Base-by-base conservation (phyloP, 2,797 vertebrate genomes). In the Bovichtus diacanthus region DNA sequence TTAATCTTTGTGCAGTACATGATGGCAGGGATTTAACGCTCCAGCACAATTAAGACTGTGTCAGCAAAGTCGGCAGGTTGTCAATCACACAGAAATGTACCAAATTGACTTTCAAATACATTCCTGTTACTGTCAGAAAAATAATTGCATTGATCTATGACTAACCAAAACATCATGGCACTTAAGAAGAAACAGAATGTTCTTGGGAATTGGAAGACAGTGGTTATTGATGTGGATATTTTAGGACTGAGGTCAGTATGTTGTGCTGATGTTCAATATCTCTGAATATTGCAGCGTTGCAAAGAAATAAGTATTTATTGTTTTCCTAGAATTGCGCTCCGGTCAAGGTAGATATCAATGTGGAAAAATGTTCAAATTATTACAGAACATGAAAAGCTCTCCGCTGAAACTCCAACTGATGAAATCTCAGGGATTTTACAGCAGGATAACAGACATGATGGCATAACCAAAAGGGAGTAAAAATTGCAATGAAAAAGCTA, bases 11-110 rank as follows among this genome's bases (percentile, higher is more conserved):
- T 41, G 61, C 73, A 36, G 65, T 50, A 82, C 82, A 71, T 46
- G 80, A 72, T 77, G 62, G 51, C 38, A 36, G 83, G 81, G 80
- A 83, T 80, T 84, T 85, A 68, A 67, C 16, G 81, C 79, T 70
- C 46, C 71, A 21, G 75, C 54, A 69, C 84, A 85, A 88, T 90
- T 90, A 91, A 83, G 59, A 65, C 18, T 5, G 49, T 72, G 82
- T 85, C 89, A 84, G 65, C 68, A 29, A 46, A 60, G 80, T 71
- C 29, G 41, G 74, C 77, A 67, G 64, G 54, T 23, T 82, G 89
- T 87, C 87, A 89, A 6, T 87, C 88, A 78, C 29, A 34, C n/a
- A 31, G 23, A 72, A 70, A 87, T 54, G 56, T 53, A 70, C 38
- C 47, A 61, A 70, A 79, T 55, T 73, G 76, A 72, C 69, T 85